Percentiles rank a stretch among this genome's conserved stretches.
These are phyloP conservation scores for Agonopterix arenella DNA, from an alignment of 2,888 invertebrate genomes.

Conservation along the genomic window DNA sequence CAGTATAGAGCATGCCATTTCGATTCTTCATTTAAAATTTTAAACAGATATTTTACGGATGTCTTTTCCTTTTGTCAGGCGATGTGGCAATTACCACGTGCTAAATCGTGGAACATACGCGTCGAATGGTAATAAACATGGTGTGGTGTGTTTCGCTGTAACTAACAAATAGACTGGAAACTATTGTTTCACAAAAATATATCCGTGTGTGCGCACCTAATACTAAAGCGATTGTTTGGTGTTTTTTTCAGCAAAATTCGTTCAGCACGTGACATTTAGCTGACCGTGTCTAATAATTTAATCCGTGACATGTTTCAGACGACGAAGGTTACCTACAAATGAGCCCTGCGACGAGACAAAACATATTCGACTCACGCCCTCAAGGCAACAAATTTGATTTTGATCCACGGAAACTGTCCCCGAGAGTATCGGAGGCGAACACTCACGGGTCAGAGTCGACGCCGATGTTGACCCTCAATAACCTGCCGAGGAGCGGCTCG, in stretches of 20 bases:
- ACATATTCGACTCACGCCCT: conserved; percentile 75
- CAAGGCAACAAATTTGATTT: conserved; percentile 71
- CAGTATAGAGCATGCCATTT: too few species aligned
- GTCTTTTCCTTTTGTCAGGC: conserved; percentile 46
- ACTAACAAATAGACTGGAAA: background rate
- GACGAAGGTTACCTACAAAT: conserved; percentile 79
- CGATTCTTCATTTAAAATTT: too few species aligned
- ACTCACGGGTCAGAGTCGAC: conserved; percentile 61
- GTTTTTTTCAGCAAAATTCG: background rate
- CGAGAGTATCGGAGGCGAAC: conserved; percentile 35
- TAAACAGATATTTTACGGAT: too few species aligned
- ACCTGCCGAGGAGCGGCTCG: conserved; percentile 55
- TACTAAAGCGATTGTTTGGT: background rate
- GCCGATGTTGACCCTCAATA: conserved; percentile 72
- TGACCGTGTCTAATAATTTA: conserved; percentile 4
- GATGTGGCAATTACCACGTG: conserved; percentile 44
- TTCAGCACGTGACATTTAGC: conserved; percentile 1
- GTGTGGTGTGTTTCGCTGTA: conserved; percentile 2
- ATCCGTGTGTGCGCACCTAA: background rate
- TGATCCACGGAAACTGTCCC: conserved; percentile 48
- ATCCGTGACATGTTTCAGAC: conserved; percentile 35
- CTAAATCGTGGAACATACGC: conserved; percentile 20
- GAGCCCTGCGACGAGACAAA: conserved; percentile 64
- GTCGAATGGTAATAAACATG: conserved; percentile 7
- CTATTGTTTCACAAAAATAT: background rate